Conservation (phyloP, 2,888 invertebrate species). For the Tholera decimalis region DNA sequence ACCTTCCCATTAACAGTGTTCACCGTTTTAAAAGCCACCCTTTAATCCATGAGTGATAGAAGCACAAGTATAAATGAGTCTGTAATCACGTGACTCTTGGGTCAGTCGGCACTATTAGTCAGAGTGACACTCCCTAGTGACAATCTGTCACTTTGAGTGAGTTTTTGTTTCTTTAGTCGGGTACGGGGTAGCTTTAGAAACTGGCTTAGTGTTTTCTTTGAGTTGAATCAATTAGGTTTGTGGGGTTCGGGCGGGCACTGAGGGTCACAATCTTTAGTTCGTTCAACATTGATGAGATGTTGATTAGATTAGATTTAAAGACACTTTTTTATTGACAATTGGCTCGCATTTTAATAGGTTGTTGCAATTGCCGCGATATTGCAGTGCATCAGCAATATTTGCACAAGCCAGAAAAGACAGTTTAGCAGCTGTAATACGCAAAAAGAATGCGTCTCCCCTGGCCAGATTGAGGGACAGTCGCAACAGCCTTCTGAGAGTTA, state of each 20-base stretch:
- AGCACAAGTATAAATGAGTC: conserved; percentile 52
- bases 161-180: conserved; percentile 57
- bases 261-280: not conserved
- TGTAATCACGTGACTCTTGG: conserved; percentile 61
- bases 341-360: too few relatives aligned
- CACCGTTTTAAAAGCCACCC: conserved; percentile 19
- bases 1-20: not conserved
- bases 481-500: too few relatives aligned
- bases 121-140: conserved; percentile 58
- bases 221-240: conserved; percentile 40
- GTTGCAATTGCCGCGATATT: too few relatives aligned
- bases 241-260: too few relatives aligned
- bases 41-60: conserved; percentile 22
- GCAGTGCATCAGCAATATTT: too few relatives aligned
- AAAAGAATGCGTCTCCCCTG: too few relatives aligned
- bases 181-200: conserved; percentile 15
- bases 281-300: not conserved
- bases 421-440: too few relatives aligned
- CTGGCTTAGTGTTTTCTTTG: conserved; percentile 32
- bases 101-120: conserved; percentile 61
- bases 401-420: too few relatives aligned
- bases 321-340: too few relatives aligned
- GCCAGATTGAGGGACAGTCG: too few relatives aligned
- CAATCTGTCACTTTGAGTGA: conserved; percentile 65
- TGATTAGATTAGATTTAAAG: too few relatives aligned